phyloP scores from a whole-genome alignment of 1,140 invertebrate species.

The Meloidogyne hapla region DNA sequence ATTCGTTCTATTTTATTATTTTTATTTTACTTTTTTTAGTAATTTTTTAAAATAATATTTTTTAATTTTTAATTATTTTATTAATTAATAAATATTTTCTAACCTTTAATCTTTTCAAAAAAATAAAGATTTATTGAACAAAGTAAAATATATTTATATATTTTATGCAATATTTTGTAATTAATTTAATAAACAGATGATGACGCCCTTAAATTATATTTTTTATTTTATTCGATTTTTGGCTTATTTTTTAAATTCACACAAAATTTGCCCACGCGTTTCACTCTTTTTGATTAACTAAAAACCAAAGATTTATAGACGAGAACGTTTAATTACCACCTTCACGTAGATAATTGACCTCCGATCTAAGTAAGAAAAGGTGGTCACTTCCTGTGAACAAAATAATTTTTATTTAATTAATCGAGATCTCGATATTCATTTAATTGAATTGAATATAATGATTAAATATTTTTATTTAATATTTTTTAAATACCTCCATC shows the following conservation, averaged over 20 bases:
- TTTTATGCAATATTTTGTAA: neutral
- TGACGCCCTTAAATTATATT: neutral
- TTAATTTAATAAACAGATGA: neutral
- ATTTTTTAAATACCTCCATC: no score
- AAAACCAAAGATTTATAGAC: neutral
- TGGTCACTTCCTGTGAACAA: neutral
- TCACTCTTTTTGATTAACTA: neutral
- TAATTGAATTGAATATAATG: no score
- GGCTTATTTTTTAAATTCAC: neutral
- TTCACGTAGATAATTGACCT: constrained; percentile 1
- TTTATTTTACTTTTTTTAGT: neutral
- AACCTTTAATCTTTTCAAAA: neutral
- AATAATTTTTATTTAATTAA: no score
- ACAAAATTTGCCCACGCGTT: neutral
- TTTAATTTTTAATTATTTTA: neutral
- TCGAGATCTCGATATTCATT: no score
- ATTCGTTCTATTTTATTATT: neutral
- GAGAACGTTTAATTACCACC: neutral
- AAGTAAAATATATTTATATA: neutral
- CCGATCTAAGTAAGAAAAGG: neutral
- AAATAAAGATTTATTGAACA: neutral
- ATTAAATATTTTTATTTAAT: no score
- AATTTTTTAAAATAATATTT: neutral
- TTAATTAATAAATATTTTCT: neutral
- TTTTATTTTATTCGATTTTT: neutral